phyloP scores from a whole-genome alignment of 2,888 invertebrate species.

The Cantharis flavilabris region DNA sequence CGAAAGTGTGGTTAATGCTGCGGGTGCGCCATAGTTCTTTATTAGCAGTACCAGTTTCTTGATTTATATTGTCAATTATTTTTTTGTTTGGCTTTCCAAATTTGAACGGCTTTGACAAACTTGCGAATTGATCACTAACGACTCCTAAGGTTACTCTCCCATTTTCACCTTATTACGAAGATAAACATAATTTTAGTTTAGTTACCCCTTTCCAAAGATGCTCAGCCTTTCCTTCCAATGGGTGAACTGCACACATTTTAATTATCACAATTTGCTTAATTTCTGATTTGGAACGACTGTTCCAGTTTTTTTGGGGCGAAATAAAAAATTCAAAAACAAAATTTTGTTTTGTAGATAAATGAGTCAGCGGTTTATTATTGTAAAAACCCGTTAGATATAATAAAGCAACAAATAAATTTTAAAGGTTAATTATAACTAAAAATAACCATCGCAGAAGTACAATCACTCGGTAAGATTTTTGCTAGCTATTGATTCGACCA shows the following conservation, averaged over 20 bases:
- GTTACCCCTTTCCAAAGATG: not conserved
- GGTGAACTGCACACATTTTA: no score
- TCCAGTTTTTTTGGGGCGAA: not conserved
- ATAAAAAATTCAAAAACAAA: not conserved
- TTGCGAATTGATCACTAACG: not conserved
- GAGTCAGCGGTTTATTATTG: not conserved
- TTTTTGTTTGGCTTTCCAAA: not conserved
- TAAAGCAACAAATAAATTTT: not conserved
- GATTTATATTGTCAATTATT: not conserved
- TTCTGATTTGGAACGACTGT: no score
- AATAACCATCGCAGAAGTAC: slow-evolving; percentile 23
- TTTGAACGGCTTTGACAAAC: not conserved
- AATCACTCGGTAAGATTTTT: slow-evolving; percentile 20
- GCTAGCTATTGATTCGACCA: slow-evolving; percentile 45
- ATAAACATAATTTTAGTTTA: no score
- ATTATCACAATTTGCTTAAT: no score
- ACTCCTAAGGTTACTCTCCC: not conserved
- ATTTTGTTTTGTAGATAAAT: not conserved
- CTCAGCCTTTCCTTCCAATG: no score
- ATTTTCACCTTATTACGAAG: not conserved
- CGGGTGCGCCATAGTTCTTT: slow-evolving; percentile 27
- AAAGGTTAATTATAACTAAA: slow-evolving; percentile 23
- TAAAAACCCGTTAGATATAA: not conserved
- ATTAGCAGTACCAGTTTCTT: slow-evolving; percentile 8
- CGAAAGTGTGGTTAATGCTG: slow-evolving; percentile 40